These are phyloP conservation scores for Eristalis pertinax DNA, from an alignment of 2,888 invertebrate species.

Conservation along the genomic window DNA sequence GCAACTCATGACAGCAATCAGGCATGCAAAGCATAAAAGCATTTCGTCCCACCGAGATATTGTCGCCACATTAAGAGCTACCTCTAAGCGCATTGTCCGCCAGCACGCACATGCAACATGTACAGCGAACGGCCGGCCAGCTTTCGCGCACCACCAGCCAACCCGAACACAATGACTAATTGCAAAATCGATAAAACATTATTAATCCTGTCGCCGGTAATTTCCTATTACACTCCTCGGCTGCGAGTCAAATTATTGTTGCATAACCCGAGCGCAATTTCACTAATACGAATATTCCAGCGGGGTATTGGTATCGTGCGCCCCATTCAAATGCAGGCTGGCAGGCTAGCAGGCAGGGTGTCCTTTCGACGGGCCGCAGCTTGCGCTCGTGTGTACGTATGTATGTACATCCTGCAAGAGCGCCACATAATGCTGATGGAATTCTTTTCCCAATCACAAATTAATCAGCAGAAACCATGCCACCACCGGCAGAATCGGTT, in stretches of 20 bases:
- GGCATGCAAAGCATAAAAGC: not conserved
- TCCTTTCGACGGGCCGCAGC: not conserved
- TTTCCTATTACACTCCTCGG: conserved; percentile 52
- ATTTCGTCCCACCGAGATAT: not conserved
- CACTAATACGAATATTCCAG: conserved; percentile 41
- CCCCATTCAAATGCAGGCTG: not conserved
- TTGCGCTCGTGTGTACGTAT: conserved; percentile 8
- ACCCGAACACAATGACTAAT: conserved; percentile 55
- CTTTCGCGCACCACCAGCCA: conserved; percentile 35
- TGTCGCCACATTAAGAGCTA: conserved; percentile 16
- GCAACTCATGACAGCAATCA: not conserved
- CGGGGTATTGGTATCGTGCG: conserved; percentile 7
- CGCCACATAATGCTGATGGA: conserved; percentile 26
- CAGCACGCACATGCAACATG: conserved; percentile 24
- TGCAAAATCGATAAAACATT: conserved; percentile 60
- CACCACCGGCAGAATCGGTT: not conserved
- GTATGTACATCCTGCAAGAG: conserved; percentile 10
- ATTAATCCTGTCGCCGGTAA: conserved; percentile 60
- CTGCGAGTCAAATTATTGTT: conserved; percentile 49
- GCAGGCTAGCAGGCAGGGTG: not conserved
- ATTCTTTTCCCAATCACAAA: conserved; percentile 27
- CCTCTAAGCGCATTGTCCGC: conserved; percentile 14
- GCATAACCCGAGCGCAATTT: conserved; percentile 54
- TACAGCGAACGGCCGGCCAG: not conserved
- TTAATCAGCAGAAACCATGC: conserved; percentile 29